phyloP scores from a whole-genome alignment of 2,113 vertebrate genomes.

The Conger conger region DNA sequence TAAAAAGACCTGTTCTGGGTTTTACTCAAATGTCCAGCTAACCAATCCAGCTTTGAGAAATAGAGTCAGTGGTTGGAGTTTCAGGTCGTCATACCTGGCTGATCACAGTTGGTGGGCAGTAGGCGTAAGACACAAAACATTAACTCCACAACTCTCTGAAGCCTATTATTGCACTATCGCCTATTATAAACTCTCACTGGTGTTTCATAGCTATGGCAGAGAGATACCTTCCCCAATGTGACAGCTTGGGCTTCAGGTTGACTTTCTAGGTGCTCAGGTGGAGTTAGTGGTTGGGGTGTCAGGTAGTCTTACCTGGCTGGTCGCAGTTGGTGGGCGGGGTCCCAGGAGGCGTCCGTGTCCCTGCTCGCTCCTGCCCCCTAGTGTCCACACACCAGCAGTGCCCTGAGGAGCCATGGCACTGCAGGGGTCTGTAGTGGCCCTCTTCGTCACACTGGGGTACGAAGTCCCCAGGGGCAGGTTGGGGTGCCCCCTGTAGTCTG shows the following conservation, averaged over 20 bases:
- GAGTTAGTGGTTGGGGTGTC: not conserved
- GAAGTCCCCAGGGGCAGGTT: constrained; percentile 49
- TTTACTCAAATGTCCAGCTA: too few relatives aligned
- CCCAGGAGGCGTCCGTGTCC: constrained; percentile 58
- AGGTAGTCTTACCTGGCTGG: constrained; percentile 59
- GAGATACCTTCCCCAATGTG: too few relatives aligned
- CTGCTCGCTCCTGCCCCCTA: constrained; percentile 59
- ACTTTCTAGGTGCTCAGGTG: not conserved
- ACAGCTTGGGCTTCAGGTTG: too few relatives aligned
- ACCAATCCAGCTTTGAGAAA: too few relatives aligned
- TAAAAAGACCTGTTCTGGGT: too few relatives aligned
- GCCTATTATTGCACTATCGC: too few relatives aligned
- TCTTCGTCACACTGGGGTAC: constrained; percentile 76
- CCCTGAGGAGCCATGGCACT: constrained; percentile 72
- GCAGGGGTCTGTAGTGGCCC: constrained; percentile 70
- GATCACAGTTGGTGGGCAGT: constrained; percentile 54
- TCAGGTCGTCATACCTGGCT: constrained; percentile 59
- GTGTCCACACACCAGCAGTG: constrained; percentile 75
- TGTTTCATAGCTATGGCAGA: too few relatives aligned
- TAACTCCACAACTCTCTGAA: too few relatives aligned
- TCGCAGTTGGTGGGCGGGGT: constrained; percentile 50
- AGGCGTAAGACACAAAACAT: too few relatives aligned
- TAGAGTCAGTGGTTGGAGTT: not conserved
- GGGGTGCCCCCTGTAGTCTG: constrained; percentile 37
- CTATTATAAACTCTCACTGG: too few relatives aligned